phyloP scores from a whole-genome alignment of 2,797 vertebrate genomes.

The Setipinna tenuifilis region DNA sequence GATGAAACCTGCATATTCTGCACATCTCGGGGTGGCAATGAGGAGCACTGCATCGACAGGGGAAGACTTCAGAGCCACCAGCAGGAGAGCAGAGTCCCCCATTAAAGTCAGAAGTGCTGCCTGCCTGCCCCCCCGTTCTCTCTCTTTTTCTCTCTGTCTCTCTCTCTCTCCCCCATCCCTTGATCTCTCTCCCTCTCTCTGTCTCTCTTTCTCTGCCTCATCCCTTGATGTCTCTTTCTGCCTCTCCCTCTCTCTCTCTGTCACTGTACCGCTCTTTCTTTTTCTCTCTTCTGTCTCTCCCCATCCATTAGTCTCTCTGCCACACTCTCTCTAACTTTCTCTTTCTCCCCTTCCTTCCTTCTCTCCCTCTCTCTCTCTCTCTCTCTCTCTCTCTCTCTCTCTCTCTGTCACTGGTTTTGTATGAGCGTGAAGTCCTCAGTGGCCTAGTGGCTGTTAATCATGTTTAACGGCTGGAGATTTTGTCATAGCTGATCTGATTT shows the following conservation, averaged over 20 bases:
- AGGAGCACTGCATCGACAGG: not conserved
- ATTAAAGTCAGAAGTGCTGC: not conserved
- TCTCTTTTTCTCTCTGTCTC: not conserved
- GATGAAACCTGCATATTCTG: too few species aligned
- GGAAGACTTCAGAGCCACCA: not conserved
- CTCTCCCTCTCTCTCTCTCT: not conserved
- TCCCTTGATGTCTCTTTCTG: too few species aligned
- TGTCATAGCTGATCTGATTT: conserved; percentile 53
- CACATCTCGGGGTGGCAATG: not conserved
- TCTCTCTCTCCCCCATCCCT: not conserved
- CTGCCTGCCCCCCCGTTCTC: not conserved
- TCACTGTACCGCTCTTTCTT: too few species aligned
- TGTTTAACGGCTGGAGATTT: conserved; percentile 44
- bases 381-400: not conserved
- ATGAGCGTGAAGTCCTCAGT: not conserved
- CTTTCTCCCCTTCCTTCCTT: too few species aligned
- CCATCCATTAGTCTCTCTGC: not conserved
- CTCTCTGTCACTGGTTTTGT: not conserved
- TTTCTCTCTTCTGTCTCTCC: not conserved
- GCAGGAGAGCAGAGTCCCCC: not conserved
- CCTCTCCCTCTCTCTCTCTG: too few species aligned
- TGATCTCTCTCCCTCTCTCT: not conserved
- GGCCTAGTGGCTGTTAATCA: conserved; percentile 33
- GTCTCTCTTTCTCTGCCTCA: too few species aligned
- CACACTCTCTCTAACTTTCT: not conserved